These are phyloP conservation scores for Ips typographus DNA, from an alignment of 1,140 invertebrate species.

Conservation along the genomic window DNA sequence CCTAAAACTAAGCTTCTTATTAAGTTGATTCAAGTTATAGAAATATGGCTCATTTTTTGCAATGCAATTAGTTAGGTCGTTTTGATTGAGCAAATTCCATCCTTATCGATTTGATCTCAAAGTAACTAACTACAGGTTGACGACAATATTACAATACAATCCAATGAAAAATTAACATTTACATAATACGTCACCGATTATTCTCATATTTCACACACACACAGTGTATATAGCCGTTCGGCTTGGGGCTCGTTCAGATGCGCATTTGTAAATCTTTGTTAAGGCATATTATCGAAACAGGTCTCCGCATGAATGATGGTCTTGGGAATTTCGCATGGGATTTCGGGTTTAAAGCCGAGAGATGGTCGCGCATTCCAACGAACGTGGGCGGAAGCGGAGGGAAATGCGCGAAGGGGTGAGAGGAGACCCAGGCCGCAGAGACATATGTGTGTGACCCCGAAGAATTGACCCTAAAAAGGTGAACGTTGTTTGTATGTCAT, in stretches of 20 bases:
- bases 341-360: background rate
- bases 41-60: no score
- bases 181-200: background rate
- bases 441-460: background rate
- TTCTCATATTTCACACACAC: background rate
- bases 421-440: background rate
- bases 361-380: constrained; percentile 6
- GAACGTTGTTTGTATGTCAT: background rate
- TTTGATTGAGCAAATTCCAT: no score
- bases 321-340: constrained; percentile 18
- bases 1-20: no score
- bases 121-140: no score
- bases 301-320: constrained; percentile 10
- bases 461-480: constrained; percentile 1
- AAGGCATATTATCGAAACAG: constrained; percentile 7
- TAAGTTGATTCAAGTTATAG: no score
- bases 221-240: background rate
- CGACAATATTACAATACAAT: no score
- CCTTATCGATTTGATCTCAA: no score
- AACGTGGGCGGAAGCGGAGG: constrained; percentile 3
- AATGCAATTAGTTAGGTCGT: no score
- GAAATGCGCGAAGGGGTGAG: background rate
- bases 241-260: background rate
- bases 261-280: constrained; percentile 1
- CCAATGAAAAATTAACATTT: no score